Evolutionary conservation across 2,797 vertebrate genomes (phyloP), one percentile per base, ranked within the genome.

Genomic region (Myoxocephalus aenaeus): DNA sequence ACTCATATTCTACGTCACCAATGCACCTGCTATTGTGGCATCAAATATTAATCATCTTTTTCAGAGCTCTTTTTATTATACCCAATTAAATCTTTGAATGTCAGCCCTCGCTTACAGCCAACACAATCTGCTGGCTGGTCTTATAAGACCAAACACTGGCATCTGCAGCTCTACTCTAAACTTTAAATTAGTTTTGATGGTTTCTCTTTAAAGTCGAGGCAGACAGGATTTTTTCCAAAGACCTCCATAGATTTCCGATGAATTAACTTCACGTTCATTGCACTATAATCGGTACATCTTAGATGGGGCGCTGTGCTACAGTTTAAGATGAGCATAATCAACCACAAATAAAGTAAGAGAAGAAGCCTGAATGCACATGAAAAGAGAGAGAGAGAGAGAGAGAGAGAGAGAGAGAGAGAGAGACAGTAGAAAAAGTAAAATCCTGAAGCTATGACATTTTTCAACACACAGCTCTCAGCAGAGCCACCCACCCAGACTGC

Each of bases 391-490:
- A 36, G 34, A 36, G 6, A 36, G 34, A 36, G 32, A 32, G 32
- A 32, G 32, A 32, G 32, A 34, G 34, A 34, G 34, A 34, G 25
- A 50, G 3, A 46, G 7, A 72, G 15, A 38, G 7, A 73, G 22
- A 14, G 4, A 62, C 5, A 12, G 36, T 1, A 58, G n/a, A 65
- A 42, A 63, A 74, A 77, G 44, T 65, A 0, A 22, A 77, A 20
- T 83, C 71, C 65, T 65, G 40, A 80, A 85, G 70, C 27, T 62
- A 70, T 32, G 44, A 70, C 68, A 81, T 59, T 79, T 38, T 75
- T 56, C 38, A 64, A 48, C 77, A 69, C 32, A 36, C 40, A 73
- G 51, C 68, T 84, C 57, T 53, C 70, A 82, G 70, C 70, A 77
- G 70, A 81, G 42, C 73, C 82, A 65, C 65, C 73, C 65, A 81